Evolutionary conservation across 2,888 invertebrate genomes (phyloP), one percentile per base, ranked within the genome.

Genomic region (Lepidonotus clava): DNA sequence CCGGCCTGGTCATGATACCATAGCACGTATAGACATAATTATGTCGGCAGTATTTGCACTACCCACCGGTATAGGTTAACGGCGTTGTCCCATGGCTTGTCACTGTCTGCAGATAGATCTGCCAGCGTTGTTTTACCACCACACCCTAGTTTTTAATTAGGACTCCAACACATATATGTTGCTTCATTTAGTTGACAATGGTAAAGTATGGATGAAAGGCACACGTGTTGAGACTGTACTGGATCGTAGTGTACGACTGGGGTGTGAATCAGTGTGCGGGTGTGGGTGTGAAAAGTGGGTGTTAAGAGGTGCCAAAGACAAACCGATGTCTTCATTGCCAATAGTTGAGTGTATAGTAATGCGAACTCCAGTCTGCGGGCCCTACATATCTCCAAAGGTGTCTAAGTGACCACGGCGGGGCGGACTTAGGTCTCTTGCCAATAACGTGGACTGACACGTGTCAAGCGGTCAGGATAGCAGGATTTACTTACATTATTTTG

Each of bases 21-120:
- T n/a, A n/a, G n/a, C n/a, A n/a, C n/a, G n/a, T n/a, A n/a, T n/a
- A n/a, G n/a, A n/a, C 61, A 61, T 11, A 61, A 24, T 24, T 61
- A n/a, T 11, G 24, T 28, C 61, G 8, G 24, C 61, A 61, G 61
- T 28, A 61, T 61, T 61, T 61, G 28, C 24, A n/a, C 24, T 61
- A 14, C 61, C 61, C 61, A 61, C 61, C 61, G 61, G 61, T 61
- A 61, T 61, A n/a, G n/a, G n/a, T n/a, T n/a, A n/a, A n/a, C n/a
- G n/a, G n/a, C n/a, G n/a, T n/a, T n/a, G n/a, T n/a, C n/a, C n/a
- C n/a, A n/a, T n/a, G n/a, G n/a, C n/a, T n/a, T n/a, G n/a, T n/a
- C n/a, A n/a, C n/a, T n/a, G n/a, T n/a, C n/a, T n/a, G n/a, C n/a
- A n/a, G n/a, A n/a, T n/a, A n/a, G n/a, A n/a, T n/a, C n/a, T n/a